These are phyloP conservation scores for Mastigias papua DNA, from an alignment of 30 jellyfish, hydroid and myxozoan species.

Conservation along the genomic window DNA sequence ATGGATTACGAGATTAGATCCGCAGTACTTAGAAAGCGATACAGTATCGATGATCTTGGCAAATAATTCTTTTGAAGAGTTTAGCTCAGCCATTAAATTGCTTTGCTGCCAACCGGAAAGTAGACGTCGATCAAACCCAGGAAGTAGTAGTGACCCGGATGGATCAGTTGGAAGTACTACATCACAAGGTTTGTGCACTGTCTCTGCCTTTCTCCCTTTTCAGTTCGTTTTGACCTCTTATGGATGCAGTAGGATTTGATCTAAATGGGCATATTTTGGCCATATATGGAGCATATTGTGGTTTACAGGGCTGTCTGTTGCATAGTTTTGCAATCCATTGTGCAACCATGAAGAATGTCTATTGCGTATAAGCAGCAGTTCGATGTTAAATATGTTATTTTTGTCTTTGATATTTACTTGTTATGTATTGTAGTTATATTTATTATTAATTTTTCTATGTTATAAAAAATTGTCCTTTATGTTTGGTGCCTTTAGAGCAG, in stretches of 20 bases:
- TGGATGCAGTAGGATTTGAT: not conserved
- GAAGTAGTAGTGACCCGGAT: constrained; percentile 28
- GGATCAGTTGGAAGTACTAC: constrained; percentile 45
- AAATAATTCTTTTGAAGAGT: constrained; percentile 14
- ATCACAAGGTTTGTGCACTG: constrained; percentile 42
- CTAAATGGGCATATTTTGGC: not conserved
- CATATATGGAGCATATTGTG: too few species aligned
- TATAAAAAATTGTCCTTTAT: too few species aligned
- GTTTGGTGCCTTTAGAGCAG: too few species aligned
- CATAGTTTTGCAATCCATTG: too few species aligned
- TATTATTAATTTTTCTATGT: too few species aligned
- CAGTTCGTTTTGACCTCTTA: not conserved
- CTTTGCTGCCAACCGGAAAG: constrained; percentile 71
- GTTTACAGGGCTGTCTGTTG: too few species aligned
- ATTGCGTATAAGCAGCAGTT: too few species aligned
- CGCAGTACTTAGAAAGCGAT: constrained; percentile 27
- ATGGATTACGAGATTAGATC: constrained; percentile 45
- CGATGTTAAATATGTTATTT: too few species aligned
- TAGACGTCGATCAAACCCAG: constrained; percentile 40
- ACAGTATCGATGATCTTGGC: constrained; percentile 37
- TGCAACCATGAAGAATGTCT: too few species aligned
- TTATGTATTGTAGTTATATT: too few species aligned
- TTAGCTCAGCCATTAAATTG: constrained; percentile 53
- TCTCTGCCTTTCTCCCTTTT: not conserved
- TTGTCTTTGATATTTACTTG: too few species aligned